phyloP scores from a whole-genome alignment of 64 coral and sea anemone genomes.

The Stichodactyla helianthus region DNA sequence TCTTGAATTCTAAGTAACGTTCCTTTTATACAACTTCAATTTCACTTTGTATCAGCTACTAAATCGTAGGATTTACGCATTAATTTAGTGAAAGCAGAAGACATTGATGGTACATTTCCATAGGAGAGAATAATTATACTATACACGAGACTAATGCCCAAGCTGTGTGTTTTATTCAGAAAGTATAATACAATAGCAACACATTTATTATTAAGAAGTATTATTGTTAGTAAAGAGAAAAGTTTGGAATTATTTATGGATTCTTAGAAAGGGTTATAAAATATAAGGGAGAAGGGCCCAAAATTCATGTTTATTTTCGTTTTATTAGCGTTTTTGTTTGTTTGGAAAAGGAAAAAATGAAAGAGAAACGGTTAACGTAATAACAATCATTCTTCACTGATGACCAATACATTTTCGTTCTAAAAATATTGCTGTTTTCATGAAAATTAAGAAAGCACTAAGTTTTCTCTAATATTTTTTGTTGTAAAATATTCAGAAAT shows the following conservation, averaged over 20 bases:
- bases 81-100: neutral
- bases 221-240: neutral
- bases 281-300: neutral
- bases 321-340: too few relatives aligned
- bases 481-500: neutral
- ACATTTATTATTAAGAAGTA: neutral
- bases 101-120: neutral
- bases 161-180: neutral
- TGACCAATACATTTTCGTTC: too few relatives aligned
- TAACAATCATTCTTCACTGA: too few relatives aligned
- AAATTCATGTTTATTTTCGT: neutral
- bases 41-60: neutral
- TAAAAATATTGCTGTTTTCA: too few relatives aligned
- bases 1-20: neutral
- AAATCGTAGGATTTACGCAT: neutral
- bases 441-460: too few relatives aligned
- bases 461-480: neutral
- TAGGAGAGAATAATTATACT: neutral
- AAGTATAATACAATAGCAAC: neutral
- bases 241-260: neutral
- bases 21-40: neutral
- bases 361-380: too few relatives aligned
- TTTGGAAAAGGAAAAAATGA: neutral
- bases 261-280: neutral
- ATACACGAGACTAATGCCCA: neutral